Evolutionary conservation across 2,113 vertebrate genomes (phyloP).

Genomic region (mouse (Mus musculus)): DNA sequence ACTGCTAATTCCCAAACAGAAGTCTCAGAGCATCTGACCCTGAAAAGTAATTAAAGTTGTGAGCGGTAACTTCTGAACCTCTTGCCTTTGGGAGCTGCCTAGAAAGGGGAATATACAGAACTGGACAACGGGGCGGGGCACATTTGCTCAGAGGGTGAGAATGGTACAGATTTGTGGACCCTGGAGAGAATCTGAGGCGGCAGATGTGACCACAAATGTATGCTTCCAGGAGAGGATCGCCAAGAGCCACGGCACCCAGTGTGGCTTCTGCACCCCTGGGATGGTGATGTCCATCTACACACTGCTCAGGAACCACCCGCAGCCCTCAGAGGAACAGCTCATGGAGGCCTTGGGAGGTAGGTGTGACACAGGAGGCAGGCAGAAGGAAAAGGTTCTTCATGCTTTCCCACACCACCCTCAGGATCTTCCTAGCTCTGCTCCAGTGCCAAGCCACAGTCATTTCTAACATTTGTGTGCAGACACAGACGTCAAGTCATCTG

Average conservation of each 20-base stretch:
- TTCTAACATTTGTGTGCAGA: background rate
- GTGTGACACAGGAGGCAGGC: background rate
- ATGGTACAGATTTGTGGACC: accelerated
- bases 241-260: slow-evolving; percentile 92
- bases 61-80: background rate
- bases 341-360: slow-evolving; percentile 87
- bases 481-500: background rate
- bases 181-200: background rate
- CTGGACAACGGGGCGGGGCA: accelerated
- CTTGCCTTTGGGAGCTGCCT: background rate
- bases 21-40: background rate
- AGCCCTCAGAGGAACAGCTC: slow-evolving; percentile 90
- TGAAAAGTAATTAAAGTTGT: background rate
- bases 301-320: slow-evolving; percentile 89
- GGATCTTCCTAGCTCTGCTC: background rate
- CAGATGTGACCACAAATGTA: background rate
- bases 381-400: background rate
- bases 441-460: background rate
- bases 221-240: slow-evolving; percentile 90
- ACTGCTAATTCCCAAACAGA: background rate
- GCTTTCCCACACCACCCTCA: background rate
- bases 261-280: slow-evolving; percentile 94
- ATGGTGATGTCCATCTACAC: slow-evolving; percentile 94
- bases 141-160: background rate
- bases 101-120: background rate